Percentiles rank a stretch among this genome's conserved stretches.
phyloP scores from a whole-genome alignment of 2,797 vertebrate genomes.

The Eulemur coronatus region DNA sequence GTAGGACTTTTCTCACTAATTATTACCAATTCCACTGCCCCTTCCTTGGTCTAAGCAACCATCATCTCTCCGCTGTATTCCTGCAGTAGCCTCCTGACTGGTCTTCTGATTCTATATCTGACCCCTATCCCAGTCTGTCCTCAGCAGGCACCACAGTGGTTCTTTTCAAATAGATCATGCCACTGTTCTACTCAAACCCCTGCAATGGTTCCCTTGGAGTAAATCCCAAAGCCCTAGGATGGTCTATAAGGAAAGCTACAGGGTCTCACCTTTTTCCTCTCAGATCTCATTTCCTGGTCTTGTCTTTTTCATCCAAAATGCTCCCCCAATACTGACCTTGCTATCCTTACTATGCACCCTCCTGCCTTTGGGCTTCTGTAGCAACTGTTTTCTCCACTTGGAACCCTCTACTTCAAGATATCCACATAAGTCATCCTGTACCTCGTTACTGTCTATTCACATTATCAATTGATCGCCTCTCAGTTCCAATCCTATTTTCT shows the following conservation, averaged over 20 bases:
- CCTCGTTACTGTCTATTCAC: not conserved
- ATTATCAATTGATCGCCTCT: not conserved
- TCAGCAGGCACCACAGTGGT: not conserved
- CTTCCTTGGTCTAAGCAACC: not conserved
- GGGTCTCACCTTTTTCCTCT: not conserved
- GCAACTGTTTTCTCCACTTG: not conserved
- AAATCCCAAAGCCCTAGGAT: not conserved
- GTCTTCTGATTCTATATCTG: not conserved
- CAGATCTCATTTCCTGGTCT: not conserved
- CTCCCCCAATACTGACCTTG: too few species aligned
- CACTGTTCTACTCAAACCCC: not conserved
- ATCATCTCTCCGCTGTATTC: not conserved
- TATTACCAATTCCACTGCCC: not conserved
- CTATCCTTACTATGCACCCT: not conserved
- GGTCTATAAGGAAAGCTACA: not conserved
- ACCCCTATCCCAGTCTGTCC: not conserved
- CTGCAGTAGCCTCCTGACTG: not conserved
- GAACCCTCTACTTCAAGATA: not conserved
- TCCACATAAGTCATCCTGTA: too few species aligned
- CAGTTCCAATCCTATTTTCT: not conserved
- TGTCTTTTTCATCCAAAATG: not conserved
- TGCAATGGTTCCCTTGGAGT: fast-evolving
- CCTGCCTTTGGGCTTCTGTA: not conserved
- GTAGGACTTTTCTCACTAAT: not conserved
- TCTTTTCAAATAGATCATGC: not conserved